Conservation (phyloP, 1,140 invertebrate genomes). For the Drosophila chauvacae region DNA sequence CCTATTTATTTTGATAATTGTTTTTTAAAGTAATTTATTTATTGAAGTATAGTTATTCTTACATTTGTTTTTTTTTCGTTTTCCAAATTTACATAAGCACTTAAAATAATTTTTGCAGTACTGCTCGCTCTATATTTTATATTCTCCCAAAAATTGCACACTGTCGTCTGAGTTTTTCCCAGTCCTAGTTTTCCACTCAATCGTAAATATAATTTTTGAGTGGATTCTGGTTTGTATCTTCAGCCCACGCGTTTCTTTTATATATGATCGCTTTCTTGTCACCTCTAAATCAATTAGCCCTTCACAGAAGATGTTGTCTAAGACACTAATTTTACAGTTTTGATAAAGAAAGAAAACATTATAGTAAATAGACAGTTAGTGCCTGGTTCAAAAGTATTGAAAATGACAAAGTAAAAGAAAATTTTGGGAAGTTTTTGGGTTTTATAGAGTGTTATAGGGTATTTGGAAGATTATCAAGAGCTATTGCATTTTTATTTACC, state of each 20-base stretch:
- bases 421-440: neutral
- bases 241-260: slow-evolving; percentile 39
- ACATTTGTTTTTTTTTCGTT: no score
- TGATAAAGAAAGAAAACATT: neutral
- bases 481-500: neutral
- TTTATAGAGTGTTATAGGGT: no score
- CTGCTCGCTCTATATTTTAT: neutral
- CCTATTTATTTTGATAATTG: no score
- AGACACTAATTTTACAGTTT: slow-evolving; percentile 28
- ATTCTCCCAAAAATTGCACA: neutral
- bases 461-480: neutral
- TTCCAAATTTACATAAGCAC: no score
- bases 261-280: slow-evolving; percentile 18
- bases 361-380: neutral
- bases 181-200: slow-evolving; percentile 4
- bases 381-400: neutral
- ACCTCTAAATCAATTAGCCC: slow-evolving; percentile 64
- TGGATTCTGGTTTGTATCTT: slow-evolving; percentile 37
- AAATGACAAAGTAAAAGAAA: neutral
- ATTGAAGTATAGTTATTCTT: no score
- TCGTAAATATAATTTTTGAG: slow-evolving; percentile 15
- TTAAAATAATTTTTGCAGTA: neutral
- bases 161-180: neutral
- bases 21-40: no score
- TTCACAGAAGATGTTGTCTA: slow-evolving; percentile 28